A percentile compares a stretch with the other conserved stretches of the same genome.
phyloP scores from a whole-genome alignment of 2,113 vertebrate genomes.

The Galeopterus variegatus region DNA sequence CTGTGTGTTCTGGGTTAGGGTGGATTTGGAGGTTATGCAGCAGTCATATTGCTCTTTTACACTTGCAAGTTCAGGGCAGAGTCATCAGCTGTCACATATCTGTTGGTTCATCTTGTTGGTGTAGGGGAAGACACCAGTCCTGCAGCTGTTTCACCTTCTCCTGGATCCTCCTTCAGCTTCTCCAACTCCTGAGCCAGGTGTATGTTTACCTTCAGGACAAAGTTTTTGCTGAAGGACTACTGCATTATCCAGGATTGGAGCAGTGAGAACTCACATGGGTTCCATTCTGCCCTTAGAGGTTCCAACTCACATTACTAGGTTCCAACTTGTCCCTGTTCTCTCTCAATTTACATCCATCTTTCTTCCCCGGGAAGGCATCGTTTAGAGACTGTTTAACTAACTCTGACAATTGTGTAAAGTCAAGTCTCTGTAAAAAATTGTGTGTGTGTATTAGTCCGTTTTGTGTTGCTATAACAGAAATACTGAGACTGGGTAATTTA shows the following conservation, averaged over 20 bases:
- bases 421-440: background rate
- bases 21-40: background rate
- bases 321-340: background rate
- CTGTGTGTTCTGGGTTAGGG: too few species aligned
- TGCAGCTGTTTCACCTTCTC: background rate
- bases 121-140: background rate
- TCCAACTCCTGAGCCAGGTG: background rate
- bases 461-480: too few species aligned
- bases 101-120: background rate
- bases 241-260: background rate
- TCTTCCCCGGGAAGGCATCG: background rate
- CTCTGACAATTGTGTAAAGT: background rate
- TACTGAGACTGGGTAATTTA: too few species aligned
- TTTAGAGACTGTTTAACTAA: background rate
- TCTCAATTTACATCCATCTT: background rate
- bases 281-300: background rate
- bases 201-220: background rate
- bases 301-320: background rate
- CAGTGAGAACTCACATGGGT: background rate
- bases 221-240: background rate
- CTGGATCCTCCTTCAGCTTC: background rate
- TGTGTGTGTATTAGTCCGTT: too few species aligned
- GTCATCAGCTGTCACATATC: background rate
- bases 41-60: background rate
- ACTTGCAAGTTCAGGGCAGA: background rate